Percentiles rank a stretch among this genome's conserved stretches.
Evolutionary conservation across 2,797 vertebrate species (phyloP).

Genomic region (Mus caroli): DNA sequence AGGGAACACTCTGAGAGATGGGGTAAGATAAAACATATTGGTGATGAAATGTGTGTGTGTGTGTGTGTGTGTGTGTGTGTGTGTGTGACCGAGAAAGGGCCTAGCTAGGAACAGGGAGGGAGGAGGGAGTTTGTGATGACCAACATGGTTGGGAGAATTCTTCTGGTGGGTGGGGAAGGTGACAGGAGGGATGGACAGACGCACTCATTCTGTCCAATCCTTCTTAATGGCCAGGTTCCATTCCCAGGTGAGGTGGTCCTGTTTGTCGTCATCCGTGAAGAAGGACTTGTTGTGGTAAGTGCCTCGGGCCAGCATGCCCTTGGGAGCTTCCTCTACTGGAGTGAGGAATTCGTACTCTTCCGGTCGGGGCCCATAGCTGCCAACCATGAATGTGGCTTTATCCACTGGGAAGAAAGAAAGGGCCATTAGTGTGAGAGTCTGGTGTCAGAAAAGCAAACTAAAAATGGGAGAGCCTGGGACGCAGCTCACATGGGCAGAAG

Average conservation of each 20-base stretch:
- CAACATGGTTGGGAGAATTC: neutral
- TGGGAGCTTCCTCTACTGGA: constrained; percentile 90
- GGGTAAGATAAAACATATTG: neutral
- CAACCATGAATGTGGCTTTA: constrained; percentile 92
- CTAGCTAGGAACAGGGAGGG: neutral
- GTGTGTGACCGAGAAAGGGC: neutral
- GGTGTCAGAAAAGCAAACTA: neutral
- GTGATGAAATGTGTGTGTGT: neutral
- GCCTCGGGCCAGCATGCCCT: constrained; percentile 90
- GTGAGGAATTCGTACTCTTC: constrained; percentile 92
- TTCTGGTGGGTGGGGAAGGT: constrained; percentile 56
- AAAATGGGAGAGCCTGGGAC: neutral
- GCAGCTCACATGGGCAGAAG: neutral
- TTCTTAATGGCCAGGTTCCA: constrained; percentile 93
- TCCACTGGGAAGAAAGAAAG: constrained; percentile 88
- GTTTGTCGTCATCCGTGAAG: constrained; percentile 92
- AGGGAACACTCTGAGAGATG: neutral
- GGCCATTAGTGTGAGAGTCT: neutral
- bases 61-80: neutral
- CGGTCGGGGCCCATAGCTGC: constrained; percentile 91
- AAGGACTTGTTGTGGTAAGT: constrained; percentile 92
- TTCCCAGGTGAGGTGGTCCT: constrained; percentile 92
- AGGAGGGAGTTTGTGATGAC: neutral
- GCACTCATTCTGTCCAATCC: constrained; percentile 90
- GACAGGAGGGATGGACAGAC: constrained; percentile 64